A percentile compares a stretch with the other conserved stretches of the same genome.
These are phyloP conservation scores for Oreotrochilus melanogaster DNA, from an alignment of 2,113 vertebrate species.

Conservation along the genomic window DNA sequence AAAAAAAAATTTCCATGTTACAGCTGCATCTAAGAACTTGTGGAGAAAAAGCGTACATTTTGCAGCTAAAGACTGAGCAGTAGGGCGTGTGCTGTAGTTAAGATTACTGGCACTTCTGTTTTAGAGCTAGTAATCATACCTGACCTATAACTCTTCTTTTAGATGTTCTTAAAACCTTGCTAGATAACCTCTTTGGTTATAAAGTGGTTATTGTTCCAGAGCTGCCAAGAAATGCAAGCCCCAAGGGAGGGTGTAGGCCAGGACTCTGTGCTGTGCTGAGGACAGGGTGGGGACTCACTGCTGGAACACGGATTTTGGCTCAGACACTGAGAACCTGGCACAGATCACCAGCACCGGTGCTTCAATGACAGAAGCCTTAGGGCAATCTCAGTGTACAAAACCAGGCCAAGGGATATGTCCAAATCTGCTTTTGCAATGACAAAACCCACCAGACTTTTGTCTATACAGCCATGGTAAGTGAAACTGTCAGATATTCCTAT, in stretches of 20 bases:
- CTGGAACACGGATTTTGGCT: background rate
- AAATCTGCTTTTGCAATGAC: background rate
- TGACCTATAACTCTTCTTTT: background rate
- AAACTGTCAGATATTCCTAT: background rate
- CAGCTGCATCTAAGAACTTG: background rate
- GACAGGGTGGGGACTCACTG: background rate
- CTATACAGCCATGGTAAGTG: background rate
- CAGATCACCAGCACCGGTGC: fast-evolving
- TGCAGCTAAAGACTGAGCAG: background rate
- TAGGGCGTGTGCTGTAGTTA: background rate
- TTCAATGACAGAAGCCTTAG: background rate
- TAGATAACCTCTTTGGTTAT: background rate
- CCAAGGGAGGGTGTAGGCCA: background rate
- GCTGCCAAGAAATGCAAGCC: background rate
- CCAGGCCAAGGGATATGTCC: background rate
- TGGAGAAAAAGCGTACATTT: background rate
- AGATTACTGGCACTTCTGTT: background rate
- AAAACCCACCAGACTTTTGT: background rate
- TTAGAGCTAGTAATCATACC: background rate
- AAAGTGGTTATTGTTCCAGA: background rate
- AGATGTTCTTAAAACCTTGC: background rate
- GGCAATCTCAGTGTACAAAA: background rate
- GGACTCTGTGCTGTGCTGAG: background rate
- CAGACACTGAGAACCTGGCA: background rate
- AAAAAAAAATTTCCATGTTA: background rate